phyloP scores from a whole-genome alignment of 2,888 invertebrate species.

The Caenorhabditis sp. region DNA sequence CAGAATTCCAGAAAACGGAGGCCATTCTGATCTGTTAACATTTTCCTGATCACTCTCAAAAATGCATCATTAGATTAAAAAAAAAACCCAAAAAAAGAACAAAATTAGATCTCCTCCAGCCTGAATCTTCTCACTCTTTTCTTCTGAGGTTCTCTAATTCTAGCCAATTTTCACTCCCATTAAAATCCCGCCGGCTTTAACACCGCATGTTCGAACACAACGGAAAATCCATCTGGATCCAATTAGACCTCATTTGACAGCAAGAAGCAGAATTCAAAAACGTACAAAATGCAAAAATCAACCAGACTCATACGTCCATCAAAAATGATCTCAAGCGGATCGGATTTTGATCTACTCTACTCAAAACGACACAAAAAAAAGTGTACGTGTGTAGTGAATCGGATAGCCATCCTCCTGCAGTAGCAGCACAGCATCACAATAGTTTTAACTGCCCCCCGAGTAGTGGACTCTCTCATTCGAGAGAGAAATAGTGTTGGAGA shows the following conservation, averaged over 20 bases:
- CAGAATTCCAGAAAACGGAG: no score
- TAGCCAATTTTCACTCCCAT: no score
- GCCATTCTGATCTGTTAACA: no score
- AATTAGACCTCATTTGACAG: neutral
- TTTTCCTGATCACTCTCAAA: no score
- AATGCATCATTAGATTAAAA: no score
- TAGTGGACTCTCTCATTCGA: conserved; percentile 25
- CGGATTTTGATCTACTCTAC: neutral
- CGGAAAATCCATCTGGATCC: no score
- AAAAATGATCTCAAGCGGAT: conserved; percentile 22
- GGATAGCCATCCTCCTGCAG: neutral
- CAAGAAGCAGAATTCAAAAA: neutral
- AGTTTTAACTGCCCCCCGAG: conserved; percentile 52
- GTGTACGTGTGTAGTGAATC: conserved; percentile 32
- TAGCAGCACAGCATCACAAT: conserved; percentile 42
- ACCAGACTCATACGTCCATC: neutral
- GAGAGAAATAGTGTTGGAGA: neutral
- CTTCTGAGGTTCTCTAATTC: no score
- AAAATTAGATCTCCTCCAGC: no score
- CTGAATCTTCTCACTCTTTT: no score
- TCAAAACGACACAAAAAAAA: conserved; percentile 12
- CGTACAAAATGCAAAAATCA: neutral
- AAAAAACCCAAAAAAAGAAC: no score
- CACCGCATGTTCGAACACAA: no score
- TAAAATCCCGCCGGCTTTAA: no score